Conservation (phyloP, 1,140 invertebrate species). For the Drosophila pseudoananassae region DNA sequence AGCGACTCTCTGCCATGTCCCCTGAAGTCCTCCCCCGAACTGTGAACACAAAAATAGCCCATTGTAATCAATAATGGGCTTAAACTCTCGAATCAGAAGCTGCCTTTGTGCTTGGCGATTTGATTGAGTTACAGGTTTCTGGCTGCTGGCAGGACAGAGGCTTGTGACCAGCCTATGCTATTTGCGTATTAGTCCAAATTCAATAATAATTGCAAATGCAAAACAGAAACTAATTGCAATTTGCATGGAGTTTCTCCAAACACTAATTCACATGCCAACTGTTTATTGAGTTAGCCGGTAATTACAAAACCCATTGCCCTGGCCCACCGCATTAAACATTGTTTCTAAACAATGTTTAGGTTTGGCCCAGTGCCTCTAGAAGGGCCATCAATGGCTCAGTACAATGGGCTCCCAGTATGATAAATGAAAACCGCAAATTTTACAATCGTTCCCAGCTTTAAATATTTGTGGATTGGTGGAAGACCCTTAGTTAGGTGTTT, state of each 20-base stretch:
- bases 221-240: constrained; percentile 51
- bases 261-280: constrained; percentile 23
- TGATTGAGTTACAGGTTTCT: constrained; percentile 42
- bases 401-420: constrained; percentile 9
- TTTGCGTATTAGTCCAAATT: constrained; percentile 45
- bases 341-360: constrained; percentile 17
- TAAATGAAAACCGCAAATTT: constrained; percentile 50
- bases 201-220: constrained; percentile 41
- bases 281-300: constrained; percentile 42
- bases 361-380: neutral
- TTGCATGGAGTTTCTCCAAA: constrained; percentile 17
- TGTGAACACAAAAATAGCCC: constrained; percentile 22
- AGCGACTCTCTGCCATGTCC: neutral
- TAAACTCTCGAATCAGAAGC: constrained; percentile 11
- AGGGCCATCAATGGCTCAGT: neutral
- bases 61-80: constrained; percentile 42
- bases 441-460: constrained; percentile 3
- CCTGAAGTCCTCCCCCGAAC: constrained; percentile 1
- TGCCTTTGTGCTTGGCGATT: constrained; percentile 12
- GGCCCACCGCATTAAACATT: constrained; percentile 30
- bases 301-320: constrained; percentile 33
- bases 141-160: neutral
- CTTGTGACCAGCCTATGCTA: constrained; percentile 9
- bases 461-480: neutral
- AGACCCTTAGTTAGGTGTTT: neutral